phyloP scores from a whole-genome alignment of 2,113 vertebrate species.

The Hydrolagus affinis region DNA sequence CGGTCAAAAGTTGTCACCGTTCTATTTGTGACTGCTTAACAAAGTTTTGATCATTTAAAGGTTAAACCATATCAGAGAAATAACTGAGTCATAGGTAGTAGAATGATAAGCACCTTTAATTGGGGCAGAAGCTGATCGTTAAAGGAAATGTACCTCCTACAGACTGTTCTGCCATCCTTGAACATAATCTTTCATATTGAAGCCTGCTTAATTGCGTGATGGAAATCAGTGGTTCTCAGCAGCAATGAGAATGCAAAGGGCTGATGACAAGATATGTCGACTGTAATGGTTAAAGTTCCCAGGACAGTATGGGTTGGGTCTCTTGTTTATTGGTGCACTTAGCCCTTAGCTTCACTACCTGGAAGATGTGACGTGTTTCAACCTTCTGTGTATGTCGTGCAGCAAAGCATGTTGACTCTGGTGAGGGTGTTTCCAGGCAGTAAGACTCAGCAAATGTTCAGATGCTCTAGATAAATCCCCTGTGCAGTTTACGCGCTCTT shows the following conservation, averaged over 20 bases:
- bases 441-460: neutral
- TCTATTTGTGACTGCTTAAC: neutral
- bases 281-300: too few species aligned
- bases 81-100: conserved; percentile 92
- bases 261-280: too few species aligned
- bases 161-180: conserved; percentile 99
- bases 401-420: neutral
- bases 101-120: conserved; percentile 99
- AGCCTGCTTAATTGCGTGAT: conserved; percentile 99
- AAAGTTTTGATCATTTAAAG: conserved; percentile 13
- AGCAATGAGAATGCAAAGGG: conserved; percentile 90
- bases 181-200: conserved; percentile 99
- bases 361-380: neutral
- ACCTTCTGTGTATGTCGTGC: neutral
- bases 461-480: neutral
- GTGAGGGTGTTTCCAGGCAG: neutral
- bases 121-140: conserved; percentile 99
- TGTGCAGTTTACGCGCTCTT: neutral
- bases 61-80: conserved; percentile 48
- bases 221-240: conserved; percentile 99
- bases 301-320: neutral
- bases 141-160: conserved; percentile 99
- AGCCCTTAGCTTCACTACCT: neutral
- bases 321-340: neutral
- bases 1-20: neutral